These are phyloP conservation scores for Muscina levida DNA, from an alignment of 2,888 invertebrate genomes.

Conservation along the genomic window DNA sequence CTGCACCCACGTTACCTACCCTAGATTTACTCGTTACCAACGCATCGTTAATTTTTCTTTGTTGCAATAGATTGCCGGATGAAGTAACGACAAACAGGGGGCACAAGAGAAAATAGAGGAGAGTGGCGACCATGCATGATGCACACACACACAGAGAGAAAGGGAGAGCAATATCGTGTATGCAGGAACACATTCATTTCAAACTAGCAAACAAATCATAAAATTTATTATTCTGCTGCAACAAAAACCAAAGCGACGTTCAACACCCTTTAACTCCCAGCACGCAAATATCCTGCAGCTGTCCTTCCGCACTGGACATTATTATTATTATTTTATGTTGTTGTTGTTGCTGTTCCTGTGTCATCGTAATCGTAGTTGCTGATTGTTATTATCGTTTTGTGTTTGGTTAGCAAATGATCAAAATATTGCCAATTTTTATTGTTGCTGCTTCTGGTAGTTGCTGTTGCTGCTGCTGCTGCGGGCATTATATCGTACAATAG, in stretches of 20 bases:
- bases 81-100: too few relatives aligned
- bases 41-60: conserved; percentile 40
- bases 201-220: conserved; percentile 41
- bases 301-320: background rate
- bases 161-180: conserved; percentile 13
- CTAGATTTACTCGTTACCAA: background rate
- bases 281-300: background rate
- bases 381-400: conserved; percentile 11
- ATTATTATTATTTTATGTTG: background rate
- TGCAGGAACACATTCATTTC: conserved; percentile 17
- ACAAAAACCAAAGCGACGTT: too few relatives aligned
- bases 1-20: background rate
- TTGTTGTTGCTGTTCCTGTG: background rate
- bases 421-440: conserved; percentile 41
- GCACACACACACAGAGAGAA: background rate
- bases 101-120: too few relatives aligned
- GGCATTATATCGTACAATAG: conserved; percentile 15
- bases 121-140: too few relatives aligned
- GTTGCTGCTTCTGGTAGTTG: too few relatives aligned
- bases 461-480: background rate
- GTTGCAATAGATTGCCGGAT: background rate
- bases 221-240: conserved; percentile 51
- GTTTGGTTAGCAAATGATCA: conserved; percentile 3
- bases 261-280: background rate
- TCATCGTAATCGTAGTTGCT: background rate